Base-by-base conservation (phyloP, 2,113 vertebrate genomes). In the Furnarius figulus region DNA sequence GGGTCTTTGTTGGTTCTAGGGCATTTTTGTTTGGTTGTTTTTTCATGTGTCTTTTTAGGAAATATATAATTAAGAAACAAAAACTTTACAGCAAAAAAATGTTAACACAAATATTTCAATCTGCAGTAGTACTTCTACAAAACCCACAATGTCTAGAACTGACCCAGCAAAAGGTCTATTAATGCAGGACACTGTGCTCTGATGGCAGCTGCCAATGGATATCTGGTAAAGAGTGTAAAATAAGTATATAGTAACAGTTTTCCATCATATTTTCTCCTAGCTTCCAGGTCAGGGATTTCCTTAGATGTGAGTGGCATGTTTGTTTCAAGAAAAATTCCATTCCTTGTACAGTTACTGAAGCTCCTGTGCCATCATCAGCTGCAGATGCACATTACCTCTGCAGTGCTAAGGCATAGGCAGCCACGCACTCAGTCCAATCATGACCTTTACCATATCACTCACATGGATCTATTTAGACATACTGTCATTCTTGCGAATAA, bases 1-100 rank as follows among this genome's bases (percentile, higher is more conserved):
- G 10, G 1, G 3, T 9, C 33, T 39, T 67, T 30, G 8, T 10
- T 25, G 5, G 2, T 62, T 55, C 40, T 1, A 27, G 4, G 4
- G 9, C 1, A 2, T 4, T 1, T 40, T 80, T 61, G 8, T 8
- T 72, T 16, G 40, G 6, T 44, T 40, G 40, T 4, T 3, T 25
- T 53, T 39, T 25, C 24, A 21, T 8, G 3, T 8, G 12, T 39
- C 50, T 52, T 87, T 78, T 67, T 9, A 37, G 8, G 13, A 56
- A 50, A 39, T 35, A 35, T 2, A 33, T 62, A 12, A 67, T 33
- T 63, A 28, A 37, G 77, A 21, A 74, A 58, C 28, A 24, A 52
- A 70, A 81, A 50, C n/a, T 65, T 79, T 31, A 35, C 12, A 30
- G 10, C 17, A 53, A 56, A 20, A 16, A 47, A 53, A 71, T 35